Percentiles rank a stretch among this genome's conserved stretches.
Evolutionary conservation across 2,113 vertebrate genomes (phyloP).

Genomic region (Pavo muticus): DNA sequence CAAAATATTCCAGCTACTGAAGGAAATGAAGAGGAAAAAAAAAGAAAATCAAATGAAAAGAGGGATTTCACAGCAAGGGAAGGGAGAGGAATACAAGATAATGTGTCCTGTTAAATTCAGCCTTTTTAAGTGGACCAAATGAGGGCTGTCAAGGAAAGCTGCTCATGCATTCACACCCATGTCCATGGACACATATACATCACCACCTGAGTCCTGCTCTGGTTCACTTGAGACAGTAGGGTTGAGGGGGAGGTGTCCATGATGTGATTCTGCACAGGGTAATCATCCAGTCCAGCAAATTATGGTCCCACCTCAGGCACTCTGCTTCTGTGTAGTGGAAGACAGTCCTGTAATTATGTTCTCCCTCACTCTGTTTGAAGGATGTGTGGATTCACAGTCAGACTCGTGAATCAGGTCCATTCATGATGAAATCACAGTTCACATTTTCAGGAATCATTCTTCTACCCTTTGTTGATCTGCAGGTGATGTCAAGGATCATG

Average conservation of each 20-base stretch:
- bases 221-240: not conserved
- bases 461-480: not conserved
- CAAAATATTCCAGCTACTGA: not conserved
- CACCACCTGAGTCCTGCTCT: not conserved
- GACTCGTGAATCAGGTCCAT: not conserved
- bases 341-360: not conserved
- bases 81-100: not conserved
- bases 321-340: not conserved
- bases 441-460: not conserved
- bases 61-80: not conserved
- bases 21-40: not conserved
- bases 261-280: too few species aligned
- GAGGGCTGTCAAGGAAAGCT: not conserved
- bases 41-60: not conserved
- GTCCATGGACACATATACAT: not conserved
- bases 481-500: not conserved
- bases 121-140: not conserved
- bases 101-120: fast-evolving
- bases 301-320: fast-evolving
- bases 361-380: not conserved
- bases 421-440: not conserved
- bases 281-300: not conserved
- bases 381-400: not conserved
- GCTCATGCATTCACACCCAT: not conserved
- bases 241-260: too few species aligned